phyloP scores from a whole-genome alignment of 2,113 vertebrate genomes.

The Romanogobio albipinnatus region DNA sequence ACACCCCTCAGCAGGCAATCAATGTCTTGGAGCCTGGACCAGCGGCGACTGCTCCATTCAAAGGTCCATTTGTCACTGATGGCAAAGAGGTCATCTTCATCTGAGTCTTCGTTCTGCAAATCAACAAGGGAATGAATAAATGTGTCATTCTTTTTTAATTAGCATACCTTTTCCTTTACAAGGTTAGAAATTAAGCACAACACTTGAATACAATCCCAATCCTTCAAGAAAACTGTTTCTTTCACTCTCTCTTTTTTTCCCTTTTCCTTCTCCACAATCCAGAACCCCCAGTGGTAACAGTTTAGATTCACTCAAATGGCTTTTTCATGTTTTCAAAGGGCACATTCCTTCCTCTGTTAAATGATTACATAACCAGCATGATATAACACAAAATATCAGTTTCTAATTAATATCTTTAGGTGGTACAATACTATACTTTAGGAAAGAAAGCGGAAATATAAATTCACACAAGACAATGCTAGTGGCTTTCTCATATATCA shows the following conservation, averaged over 20 bases:
- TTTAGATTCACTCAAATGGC: slow-evolving; percentile 32
- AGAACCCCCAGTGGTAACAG: slow-evolving; percentile 51
- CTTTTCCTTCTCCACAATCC: slow-evolving; percentile 19
- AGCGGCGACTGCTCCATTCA: slow-evolving; percentile 92
- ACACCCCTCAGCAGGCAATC: slow-evolving; percentile 79
- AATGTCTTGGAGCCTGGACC: slow-evolving; percentile 91
- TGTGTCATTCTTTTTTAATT: background rate
- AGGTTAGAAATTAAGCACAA: background rate
- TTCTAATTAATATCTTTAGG: slow-evolving; percentile 21
- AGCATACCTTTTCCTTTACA: background rate
- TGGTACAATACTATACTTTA: slow-evolving; percentile 37
- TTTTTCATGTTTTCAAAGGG: slow-evolving; percentile 22
- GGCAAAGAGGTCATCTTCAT: slow-evolving; percentile 94
- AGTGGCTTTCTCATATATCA: slow-evolving; percentile 57
- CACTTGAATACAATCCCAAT: background rate
- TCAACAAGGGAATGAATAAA: slow-evolving; percentile 2
- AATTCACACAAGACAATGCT: slow-evolving; percentile 28
- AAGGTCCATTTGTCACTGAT: slow-evolving; percentile 99
- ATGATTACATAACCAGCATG: slow-evolving; percentile 52
- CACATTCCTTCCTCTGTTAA: slow-evolving; percentile 53
- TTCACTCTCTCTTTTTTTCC: background rate
- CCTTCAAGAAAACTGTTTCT: slow-evolving; percentile 3
- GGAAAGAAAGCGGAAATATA: slow-evolving; percentile 42
- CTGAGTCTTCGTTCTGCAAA: slow-evolving; percentile 91
- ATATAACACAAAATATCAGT: slow-evolving; percentile 54